Base-by-base conservation (phyloP, 2,113 vertebrate genomes). In the Bathybates hornii region DNA sequence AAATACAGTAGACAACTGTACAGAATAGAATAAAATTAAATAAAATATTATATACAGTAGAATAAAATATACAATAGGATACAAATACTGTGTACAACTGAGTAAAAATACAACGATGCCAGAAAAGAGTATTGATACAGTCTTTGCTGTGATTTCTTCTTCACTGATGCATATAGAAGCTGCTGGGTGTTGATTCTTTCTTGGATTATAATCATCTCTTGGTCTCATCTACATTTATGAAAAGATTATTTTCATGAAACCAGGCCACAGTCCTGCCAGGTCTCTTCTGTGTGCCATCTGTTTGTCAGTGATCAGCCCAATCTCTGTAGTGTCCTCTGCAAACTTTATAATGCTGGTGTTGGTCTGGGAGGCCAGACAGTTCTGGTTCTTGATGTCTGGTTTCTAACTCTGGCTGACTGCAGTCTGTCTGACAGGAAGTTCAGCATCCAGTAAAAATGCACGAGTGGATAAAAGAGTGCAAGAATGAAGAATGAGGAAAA, bases 381-480 rank as follows among this genome's bases (percentile, higher is more conserved):
- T 59, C 24, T 59, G 24, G 7, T 29, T 16, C 27, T 0, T 59
- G 56, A 59, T 29, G 24, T 9, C 56, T 9, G 13, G 12, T 59
- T 59, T 59, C 56, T 29, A 59, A 59, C 24, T 59, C 24, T 57
- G 56, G 7, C 56, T 29, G 56, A 5, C 7, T 57, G 24, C 56
- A 29, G 21, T 59, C 24, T 29, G 13, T 29, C 56, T 29, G 13
- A 59, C 56, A 59, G 56, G 56, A 59, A 59, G 56, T 59, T 29
- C 27, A 32, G 13, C 27, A 59, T 16, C 56, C 56, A 59, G 7
- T 59, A 29, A 59, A 57, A 59, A 29, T 29, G 56, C 27, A 17
- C 0, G 27, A 32, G 24, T 32, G 56, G 24, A 29, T 16, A 29
- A 59, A 59, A 59, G 0, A 32, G 56, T 16, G 24, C 56, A 59